phyloP scores from a whole-genome alignment of 2,113 vertebrate species.

The Tachysurus vachellii region DNA sequence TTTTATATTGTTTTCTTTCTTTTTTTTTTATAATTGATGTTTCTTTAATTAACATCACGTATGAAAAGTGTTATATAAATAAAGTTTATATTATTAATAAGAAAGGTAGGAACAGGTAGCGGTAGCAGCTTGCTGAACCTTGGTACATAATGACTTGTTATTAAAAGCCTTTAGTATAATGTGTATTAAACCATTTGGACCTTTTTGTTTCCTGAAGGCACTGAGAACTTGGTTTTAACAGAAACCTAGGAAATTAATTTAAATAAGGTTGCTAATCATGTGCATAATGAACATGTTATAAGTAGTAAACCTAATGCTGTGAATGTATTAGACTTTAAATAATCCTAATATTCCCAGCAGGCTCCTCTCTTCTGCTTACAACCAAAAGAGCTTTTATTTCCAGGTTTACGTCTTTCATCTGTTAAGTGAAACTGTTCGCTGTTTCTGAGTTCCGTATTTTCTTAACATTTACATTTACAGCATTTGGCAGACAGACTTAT shows the following conservation, averaged over 20 bases:
- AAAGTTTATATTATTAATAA: not conserved
- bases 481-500: too few relatives aligned
- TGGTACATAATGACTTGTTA: not conserved
- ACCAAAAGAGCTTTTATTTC: not conserved
- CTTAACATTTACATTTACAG: too few relatives aligned
- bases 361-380: not conserved
- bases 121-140: not conserved
- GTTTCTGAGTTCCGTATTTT: not conserved
- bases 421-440: not conserved
- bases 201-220: not conserved
- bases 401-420: not conserved
- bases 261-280: slow-evolving; percentile 29
- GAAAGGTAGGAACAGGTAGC: not conserved
- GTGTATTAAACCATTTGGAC: not conserved
- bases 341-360: slow-evolving; percentile 11
- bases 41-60: not conserved
- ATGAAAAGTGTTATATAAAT: not conserved
- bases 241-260: slow-evolving; percentile 28
- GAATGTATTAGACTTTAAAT: slow-evolving; percentile 30
- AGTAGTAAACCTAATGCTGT: slow-evolving; percentile 20
- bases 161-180: not conserved
- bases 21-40: not conserved
- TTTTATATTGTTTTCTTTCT: not conserved
- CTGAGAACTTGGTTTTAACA: not conserved
- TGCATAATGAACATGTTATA: slow-evolving; percentile 32